Percentiles rank a stretch among this genome's conserved stretches.
phyloP scores from a whole-genome alignment of 2,888 invertebrate species.

The Alitta virens region DNA sequence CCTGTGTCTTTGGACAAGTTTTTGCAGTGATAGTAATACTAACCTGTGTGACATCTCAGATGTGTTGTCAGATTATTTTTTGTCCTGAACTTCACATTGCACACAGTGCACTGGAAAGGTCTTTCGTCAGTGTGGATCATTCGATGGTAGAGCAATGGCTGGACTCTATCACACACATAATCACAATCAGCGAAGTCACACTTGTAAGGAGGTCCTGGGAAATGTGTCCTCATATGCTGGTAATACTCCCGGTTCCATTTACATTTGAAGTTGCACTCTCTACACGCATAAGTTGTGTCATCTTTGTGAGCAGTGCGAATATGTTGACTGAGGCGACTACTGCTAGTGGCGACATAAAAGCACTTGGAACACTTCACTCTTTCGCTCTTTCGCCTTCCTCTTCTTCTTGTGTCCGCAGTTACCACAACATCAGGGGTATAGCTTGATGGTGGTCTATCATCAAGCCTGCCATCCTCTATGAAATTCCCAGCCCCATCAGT shows the following conservation, averaged over 20 bases:
- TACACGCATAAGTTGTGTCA: conserved; percentile 12
- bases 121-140: conserved; percentile 62
- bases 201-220: conserved; percentile 66
- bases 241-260: conserved; percentile 20
- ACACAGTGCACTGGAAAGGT: conserved; percentile 61
- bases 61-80: conserved; percentile 65
- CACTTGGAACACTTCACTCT: conserved; percentile 17
- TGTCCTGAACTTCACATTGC: conserved; percentile 63
- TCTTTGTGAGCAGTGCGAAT: conserved; percentile 9
- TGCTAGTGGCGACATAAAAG: conserved; percentile 2
- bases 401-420: neutral
- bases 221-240: conserved; percentile 47
- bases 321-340: neutral
- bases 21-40: neutral
- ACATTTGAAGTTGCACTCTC: conserved; percentile 13
- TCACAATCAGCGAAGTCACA: conserved; percentile 64
- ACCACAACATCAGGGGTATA: no score
- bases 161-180: conserved; percentile 60
- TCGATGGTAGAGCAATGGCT: conserved; percentile 64
- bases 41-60: conserved; percentile 62
- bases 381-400: conserved; percentile 9
- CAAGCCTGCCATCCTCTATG: neutral
- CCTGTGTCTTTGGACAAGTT: no score
- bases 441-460: neutral
- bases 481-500: neutral